Conservation (phyloP, 1,140 invertebrate genomes). For the Drosophila carrolli region DNA sequence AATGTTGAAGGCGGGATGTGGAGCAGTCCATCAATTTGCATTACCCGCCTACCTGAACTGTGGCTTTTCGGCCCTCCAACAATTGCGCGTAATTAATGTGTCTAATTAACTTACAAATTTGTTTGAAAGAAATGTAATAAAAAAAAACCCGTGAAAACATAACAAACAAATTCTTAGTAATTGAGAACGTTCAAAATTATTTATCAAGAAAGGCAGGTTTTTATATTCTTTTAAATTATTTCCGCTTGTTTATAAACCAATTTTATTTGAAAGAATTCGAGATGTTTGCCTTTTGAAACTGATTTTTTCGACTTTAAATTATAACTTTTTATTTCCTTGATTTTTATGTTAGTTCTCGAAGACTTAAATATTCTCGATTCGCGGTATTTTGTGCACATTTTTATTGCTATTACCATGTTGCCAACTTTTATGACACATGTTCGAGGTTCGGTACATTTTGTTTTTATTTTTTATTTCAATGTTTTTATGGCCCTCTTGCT, state of each 20-base stretch:
- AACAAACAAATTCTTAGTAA: not conserved
- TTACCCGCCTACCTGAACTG: constrained; percentile 61
- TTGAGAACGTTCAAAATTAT: not conserved
- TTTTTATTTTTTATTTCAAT: constrained; percentile 35
- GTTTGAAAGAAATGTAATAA: constrained; percentile 5
- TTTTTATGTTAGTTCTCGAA: not conserved
- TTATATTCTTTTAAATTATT: too few relatives aligned
- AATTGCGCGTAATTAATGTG: constrained; percentile 75
- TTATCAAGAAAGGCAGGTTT: too few relatives aligned
- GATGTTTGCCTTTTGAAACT: too few relatives aligned
- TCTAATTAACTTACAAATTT: constrained; percentile 67
- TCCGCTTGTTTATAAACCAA: not conserved
- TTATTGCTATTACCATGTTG: constrained; percentile 18
- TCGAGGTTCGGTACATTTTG: constrained; percentile 1
- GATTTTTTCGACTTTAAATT: not conserved
- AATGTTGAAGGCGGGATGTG: not conserved
- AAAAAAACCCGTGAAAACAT: not conserved
- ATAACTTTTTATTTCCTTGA: not conserved
- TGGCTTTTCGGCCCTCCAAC: constrained; percentile 4
- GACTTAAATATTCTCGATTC: not conserved
- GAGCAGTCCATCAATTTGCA: constrained; percentile 61
- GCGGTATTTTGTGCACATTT: constrained; percentile 8
- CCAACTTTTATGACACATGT: constrained; percentile 46
- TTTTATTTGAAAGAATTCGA: not conserved
- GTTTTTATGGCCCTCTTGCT: constrained; percentile 24